Evolutionary conservation across 2,888 invertebrate genomes (phyloP), one percentile per base, ranked within the genome.

Genomic region (Octodonta nipae): DNA sequence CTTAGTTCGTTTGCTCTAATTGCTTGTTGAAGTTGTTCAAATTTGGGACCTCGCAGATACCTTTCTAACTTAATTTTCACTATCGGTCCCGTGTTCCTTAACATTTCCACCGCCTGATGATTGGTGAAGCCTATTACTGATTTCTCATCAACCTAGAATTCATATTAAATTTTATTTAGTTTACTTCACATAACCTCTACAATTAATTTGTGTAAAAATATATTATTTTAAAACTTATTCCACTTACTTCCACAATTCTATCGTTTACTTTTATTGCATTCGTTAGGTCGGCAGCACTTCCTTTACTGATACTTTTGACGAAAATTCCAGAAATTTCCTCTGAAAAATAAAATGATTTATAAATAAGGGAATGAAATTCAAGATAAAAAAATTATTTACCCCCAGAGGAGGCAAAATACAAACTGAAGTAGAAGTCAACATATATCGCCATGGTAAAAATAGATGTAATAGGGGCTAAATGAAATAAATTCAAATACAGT

Each of bases 281-380:
- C 58, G 89, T 89, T 50, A 84, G 66, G 58, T 91, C 91, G 1
- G 96, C 96, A 33, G 93, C 91, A 63, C 95, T 93, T 32, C 92
- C 92, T 56, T 88, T 85, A 52, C 92, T 91, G 48, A 98, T 88
- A 59, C 93, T 95, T 64, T 96, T 95, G 11, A 98, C 93, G 67
- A 98, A 98, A 54, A 98, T 95, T 5, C 98, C 98, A n/a, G 92
- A 93, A 31, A 98, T 72, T 63, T 96, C 96, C 65, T 96, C 96
- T 80, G 65, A 27, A 70, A 66, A 40, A 36, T n/a, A n/a, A n/a
- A n/a, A n/a, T n/a, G n/a, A n/a, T n/a, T n/a, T n/a, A n/a, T n/a
- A n/a, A n/a, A n/a, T n/a, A n/a, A n/a, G n/a, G n/a, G n/a, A n/a
- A n/a, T n/a, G n/a, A n/a, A n/a, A n/a, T n/a, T n/a, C n/a, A n/a